Evolutionary conservation across 2,113 vertebrate species (phyloP), one percentile per base, ranked within the genome.

Genomic region (Lophura nycthemera): DNA sequence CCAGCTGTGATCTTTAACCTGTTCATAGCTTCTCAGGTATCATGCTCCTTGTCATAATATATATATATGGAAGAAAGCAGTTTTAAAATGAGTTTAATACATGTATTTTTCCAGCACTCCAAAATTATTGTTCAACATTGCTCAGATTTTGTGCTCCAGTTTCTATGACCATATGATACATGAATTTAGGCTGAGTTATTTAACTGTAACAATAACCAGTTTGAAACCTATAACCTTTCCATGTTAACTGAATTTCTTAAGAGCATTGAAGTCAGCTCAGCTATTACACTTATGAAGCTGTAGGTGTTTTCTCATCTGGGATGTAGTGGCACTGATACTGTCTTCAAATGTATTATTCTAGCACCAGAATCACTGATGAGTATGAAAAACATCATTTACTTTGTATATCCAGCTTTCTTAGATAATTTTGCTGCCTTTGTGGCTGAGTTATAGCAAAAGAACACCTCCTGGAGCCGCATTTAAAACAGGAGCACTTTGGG

Each of bases 401-500:
- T 91, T 75, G n/a, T 96, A 78, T 86, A 45, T 84, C 95, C 95
- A 88, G 88, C 86, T 90, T 91, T 93, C 86, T 96, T 94, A 90
- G 91, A 84, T 95, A 97, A 95, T 96, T 96, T 95, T 89, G 52
- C 93, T 85, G 74, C 78, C 65, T 96, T 97, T 95, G 90, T 93
- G 91, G 86, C 84, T 94, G 74, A 96, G 86, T 91, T 95, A 38
- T 29, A 94, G 91, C 47, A 86, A 93, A 95, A 90, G 85, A 96
- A 90, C 89, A 87, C 88, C 84, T 92, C 90, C 81, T 95, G 96
- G 82, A 96, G 97, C 89, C n/a, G 2, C 91, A 86, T 93, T 95
- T 96, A 88, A 87, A 96, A 92, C 86, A 89, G 72, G 65, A 96
- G 71, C 92, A 95, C 95, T 97, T 96, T 96, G 95, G 91, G 83